A percentile compares a stretch with the other conserved stretches of the same genome.
Evolutionary conservation across 2,888 invertebrate genomes (phyloP).

Genomic region (Tachystola acroxantha): DNA sequence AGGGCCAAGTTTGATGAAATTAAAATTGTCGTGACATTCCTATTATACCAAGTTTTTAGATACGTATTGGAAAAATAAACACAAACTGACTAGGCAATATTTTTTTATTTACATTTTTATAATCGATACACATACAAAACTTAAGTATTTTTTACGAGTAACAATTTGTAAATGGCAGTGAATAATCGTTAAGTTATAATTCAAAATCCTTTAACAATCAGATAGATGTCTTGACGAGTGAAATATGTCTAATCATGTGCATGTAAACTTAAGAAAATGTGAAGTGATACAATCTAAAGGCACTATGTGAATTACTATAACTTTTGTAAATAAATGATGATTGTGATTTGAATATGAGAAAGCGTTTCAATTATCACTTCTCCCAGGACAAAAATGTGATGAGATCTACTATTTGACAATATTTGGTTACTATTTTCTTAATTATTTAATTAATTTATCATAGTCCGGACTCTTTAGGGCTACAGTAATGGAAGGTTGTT

Average conservation of each 20-base stretch:
- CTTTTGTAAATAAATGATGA: conserved; percentile 72
- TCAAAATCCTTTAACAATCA: too few species aligned
- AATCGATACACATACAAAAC: conserved; percentile 7
- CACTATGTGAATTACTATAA: conserved; percentile 52
- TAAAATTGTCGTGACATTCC: too few species aligned
- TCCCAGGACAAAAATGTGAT: conserved; percentile 13
- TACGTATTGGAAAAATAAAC: too few species aligned
- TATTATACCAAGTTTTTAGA: too few species aligned
- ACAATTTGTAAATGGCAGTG: conserved; percentile 27
- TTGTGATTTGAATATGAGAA: conserved; percentile 6
- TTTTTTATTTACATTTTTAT: conserved; percentile 4
- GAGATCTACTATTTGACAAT: conserved; percentile 33
- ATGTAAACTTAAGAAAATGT: conserved; percentile 45
- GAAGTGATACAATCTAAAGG: conserved; percentile 36
- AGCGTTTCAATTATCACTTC: conserved; percentile 16
- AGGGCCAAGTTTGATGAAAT: too few species aligned
- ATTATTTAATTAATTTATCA: conserved; percentile 19
- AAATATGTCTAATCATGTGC: conserved; percentile 46
- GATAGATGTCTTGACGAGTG: background rate
- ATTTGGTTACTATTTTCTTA: conserved; percentile 2
- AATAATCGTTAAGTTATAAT: conserved; percentile 8
- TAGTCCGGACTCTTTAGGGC: conserved; percentile 43
- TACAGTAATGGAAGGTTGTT: conserved; percentile 35
- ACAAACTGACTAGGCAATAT: too few species aligned
- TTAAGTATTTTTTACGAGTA: conserved; percentile 7